Percentiles rank a stretch among this genome's conserved stretches.
Conservation (phyloP, 1,140 invertebrate species). For the Heliconius hermathena region DNA sequence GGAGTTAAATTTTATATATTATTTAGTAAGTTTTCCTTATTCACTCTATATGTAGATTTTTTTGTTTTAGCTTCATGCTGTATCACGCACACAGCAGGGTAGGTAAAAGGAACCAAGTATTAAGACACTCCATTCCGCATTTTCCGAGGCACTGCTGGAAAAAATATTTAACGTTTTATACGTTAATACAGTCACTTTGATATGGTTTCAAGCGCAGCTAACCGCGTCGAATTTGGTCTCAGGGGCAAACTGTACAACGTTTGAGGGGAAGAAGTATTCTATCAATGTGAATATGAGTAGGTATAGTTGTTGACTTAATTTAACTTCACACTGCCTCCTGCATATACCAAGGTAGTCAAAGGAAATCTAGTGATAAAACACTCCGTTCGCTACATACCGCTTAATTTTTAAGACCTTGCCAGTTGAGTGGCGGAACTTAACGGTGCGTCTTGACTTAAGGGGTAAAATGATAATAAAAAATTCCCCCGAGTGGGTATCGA, state of each 20-base stretch:
- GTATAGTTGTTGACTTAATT: not conserved
- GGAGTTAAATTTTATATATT: too few relatives aligned
- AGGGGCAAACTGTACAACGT: not conserved
- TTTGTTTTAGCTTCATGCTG: not conserved
- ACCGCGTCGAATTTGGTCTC: slow-evolving; percentile 4
- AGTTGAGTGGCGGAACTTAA: too few relatives aligned
- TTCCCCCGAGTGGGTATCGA: not conserved
- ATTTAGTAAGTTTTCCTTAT: too few relatives aligned
- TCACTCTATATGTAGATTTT: not conserved
- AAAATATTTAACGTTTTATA: not conserved
- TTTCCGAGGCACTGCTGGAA: not conserved
- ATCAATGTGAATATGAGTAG: too few relatives aligned
- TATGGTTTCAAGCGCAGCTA: not conserved
- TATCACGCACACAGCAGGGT: not conserved
- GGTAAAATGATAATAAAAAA: too few relatives aligned
- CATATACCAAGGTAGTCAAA: not conserved
- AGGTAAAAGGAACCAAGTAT: not conserved
- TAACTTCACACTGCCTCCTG: not conserved
- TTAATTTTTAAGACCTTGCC: too few relatives aligned
- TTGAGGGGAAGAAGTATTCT: not conserved
- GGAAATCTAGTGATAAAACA: not conserved
- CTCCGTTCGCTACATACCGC: too few relatives aligned
- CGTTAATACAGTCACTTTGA: slow-evolving; percentile 2
- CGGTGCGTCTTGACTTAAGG: fast-evolving
- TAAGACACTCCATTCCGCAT: not conserved